A percentile compares a stretch with the other conserved stretches of the same genome.
Evolutionary conservation across 2,113 vertebrate species (phyloP).

Genomic region (Zosterops lateralis): DNA sequence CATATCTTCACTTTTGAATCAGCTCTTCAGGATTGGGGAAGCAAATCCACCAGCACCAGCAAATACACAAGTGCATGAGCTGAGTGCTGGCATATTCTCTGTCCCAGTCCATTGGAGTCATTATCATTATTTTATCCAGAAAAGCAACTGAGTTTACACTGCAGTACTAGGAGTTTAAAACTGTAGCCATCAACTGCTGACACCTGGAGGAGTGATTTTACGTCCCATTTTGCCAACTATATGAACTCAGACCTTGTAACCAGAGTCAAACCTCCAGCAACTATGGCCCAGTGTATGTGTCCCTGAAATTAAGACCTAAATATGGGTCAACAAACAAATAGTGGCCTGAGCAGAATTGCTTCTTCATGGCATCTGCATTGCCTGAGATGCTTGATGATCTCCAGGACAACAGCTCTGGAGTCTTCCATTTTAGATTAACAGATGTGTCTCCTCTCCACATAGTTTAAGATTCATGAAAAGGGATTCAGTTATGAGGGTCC

Average conservation of each 20-base stretch:
- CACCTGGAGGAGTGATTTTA: neutral
- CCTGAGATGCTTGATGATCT: neutral
- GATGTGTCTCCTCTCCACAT: neutral
- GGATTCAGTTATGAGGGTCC: neutral
- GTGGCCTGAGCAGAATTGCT: neutral
- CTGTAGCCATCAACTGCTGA: neutral
- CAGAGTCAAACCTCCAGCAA: neutral
- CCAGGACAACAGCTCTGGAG: neutral
- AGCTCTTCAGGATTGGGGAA: neutral
- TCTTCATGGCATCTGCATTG: neutral
- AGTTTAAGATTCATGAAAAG: neutral
- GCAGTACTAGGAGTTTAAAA: neutral
- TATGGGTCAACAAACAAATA: neutral
- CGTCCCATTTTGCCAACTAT: neutral
- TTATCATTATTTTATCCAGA: neutral
- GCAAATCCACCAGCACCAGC: neutral
- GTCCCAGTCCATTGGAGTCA: neutral
- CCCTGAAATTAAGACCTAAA: neutral
- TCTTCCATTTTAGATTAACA: neutral
- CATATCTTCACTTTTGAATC: neutral
- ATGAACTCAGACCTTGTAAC: neutral
- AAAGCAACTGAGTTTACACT: neutral
- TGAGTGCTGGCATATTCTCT: neutral
- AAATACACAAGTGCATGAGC: neutral
- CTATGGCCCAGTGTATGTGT: no score